A percentile compares a stretch with the other conserved stretches of the same genome.
phyloP scores from a whole-genome alignment of 2,888 invertebrate genomes.

The Tanytarsus gracilentus region DNA sequence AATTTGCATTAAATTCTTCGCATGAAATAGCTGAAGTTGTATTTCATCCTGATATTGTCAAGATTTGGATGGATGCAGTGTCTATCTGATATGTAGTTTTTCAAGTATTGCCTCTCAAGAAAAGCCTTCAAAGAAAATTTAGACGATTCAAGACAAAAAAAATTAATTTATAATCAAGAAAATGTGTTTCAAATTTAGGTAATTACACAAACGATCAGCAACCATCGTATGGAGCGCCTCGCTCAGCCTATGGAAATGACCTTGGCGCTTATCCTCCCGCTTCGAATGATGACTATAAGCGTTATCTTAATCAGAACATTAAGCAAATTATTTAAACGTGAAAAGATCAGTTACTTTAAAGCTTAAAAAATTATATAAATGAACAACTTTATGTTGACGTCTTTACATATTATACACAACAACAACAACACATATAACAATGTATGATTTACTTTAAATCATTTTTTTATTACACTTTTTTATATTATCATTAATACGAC shows the following conservation, averaged over 20 bases:
- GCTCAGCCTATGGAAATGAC: slow-evolving; percentile 40
- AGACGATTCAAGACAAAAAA: too few species aligned
- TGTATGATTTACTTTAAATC: too few species aligned
- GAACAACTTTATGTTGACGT: too few species aligned
- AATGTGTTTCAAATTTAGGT: slow-evolving; percentile 30
- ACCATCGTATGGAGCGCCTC: slow-evolving; percentile 48
- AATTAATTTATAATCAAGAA: background rate
- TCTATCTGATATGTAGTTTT: too few species aligned
- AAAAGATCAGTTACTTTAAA: too few species aligned
- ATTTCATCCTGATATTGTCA: slow-evolving; percentile 20
- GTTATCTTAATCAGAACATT: slow-evolving; percentile 27
- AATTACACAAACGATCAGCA: slow-evolving; percentile 39
- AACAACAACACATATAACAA: too few species aligned
- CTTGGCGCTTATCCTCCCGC: slow-evolving; percentile 17
- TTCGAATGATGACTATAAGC: slow-evolving; percentile 23
- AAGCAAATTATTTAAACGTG: slow-evolving; percentile 26
- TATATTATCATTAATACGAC: too few species aligned
- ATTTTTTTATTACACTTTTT: too few species aligned
- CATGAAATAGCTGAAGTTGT: slow-evolving; percentile 6
- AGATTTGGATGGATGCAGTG: slow-evolving; percentile 3
- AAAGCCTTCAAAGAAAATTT: too few species aligned
- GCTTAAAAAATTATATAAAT: background rate
- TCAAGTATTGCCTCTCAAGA: too few species aligned
- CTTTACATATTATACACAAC: too few species aligned
- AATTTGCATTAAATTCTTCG: background rate